phyloP scores from a whole-genome alignment of 2,797 vertebrate genomes.

The Anas bernieri region DNA sequence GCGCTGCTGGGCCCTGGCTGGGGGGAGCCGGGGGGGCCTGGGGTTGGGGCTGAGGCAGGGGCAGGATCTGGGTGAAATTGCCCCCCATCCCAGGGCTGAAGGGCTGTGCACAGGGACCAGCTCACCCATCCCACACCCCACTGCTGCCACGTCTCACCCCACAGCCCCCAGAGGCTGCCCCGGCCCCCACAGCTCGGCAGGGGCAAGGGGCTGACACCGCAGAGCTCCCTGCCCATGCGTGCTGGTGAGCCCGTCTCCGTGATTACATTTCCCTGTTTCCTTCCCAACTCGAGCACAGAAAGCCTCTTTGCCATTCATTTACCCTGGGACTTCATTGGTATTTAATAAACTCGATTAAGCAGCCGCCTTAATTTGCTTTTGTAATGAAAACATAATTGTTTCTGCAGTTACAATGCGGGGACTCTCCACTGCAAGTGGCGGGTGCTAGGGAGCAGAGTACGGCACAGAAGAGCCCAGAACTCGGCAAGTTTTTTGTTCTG shows the following conservation, averaged over 20 bases:
- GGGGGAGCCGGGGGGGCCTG: accelerated
- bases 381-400: conserved; percentile 74
- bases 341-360: conserved; percentile 74
- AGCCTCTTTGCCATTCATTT: conserved; percentile 48
- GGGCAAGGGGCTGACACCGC: background rate
- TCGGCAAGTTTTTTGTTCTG: background rate
- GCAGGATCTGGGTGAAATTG: background rate
- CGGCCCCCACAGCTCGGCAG: background rate
- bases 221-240: background rate
- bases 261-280: conserved; percentile 5
- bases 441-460: conserved; percentile 10
- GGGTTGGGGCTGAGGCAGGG: accelerated
- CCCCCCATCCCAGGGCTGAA: background rate
- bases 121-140: background rate
- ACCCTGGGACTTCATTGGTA: conserved; percentile 63
- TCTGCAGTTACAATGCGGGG: conserved; percentile 53
- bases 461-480: background rate
- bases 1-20: background rate
- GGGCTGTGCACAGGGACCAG: background rate
- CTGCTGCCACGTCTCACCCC: background rate
- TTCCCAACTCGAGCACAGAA: conserved; percentile 1
- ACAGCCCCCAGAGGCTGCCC: background rate
- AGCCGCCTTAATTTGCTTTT: conserved; percentile 71
- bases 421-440: conserved; percentile 34
- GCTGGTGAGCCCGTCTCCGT: background rate